Evolutionary conservation across 64 coral and sea anemone species (phyloP).

Genomic region (Actinia tenebrosa): DNA sequence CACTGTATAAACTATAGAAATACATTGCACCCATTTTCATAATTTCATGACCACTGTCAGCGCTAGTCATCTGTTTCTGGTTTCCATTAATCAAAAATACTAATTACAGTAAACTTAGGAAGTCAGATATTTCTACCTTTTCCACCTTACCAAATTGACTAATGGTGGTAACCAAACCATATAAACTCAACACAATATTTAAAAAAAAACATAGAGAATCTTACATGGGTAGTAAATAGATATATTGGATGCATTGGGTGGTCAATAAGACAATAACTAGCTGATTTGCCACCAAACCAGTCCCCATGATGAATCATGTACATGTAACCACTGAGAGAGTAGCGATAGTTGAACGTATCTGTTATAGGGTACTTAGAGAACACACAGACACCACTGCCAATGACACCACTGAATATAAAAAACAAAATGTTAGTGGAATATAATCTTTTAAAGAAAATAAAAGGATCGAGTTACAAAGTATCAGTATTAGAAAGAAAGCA

Average conservation of each 20-base stretch:
- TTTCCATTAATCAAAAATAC: too few species aligned
- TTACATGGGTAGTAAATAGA: conserved; percentile 84
- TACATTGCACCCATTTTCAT: too few species aligned
- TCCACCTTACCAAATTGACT: too few species aligned
- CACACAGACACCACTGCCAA: conserved; percentile 89
- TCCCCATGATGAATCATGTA: conserved; percentile 78
- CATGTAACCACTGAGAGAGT: conserved; percentile 81
- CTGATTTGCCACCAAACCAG: conserved; percentile 90
- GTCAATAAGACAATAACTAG: conserved; percentile 82
- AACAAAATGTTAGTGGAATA: background rate
- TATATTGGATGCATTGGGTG: conserved; percentile 60
- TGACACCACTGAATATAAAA: conserved; percentile 49
- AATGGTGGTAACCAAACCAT: too few species aligned
- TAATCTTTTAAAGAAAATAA: background rate
- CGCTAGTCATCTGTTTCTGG: too few species aligned
- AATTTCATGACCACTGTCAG: too few species aligned
- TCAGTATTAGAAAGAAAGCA: too few species aligned
- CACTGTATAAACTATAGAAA: too few species aligned
- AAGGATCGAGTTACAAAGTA: too few species aligned
- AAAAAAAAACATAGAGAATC: background rate
- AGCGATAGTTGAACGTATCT: conserved; percentile 78
- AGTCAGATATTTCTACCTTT: too few species aligned
- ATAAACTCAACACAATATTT: too few species aligned
- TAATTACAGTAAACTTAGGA: too few species aligned
- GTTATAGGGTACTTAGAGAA: conserved; percentile 80